Conservation (phyloP, 2,113 vertebrate species). For the Actenoides lindsayi region DNA sequence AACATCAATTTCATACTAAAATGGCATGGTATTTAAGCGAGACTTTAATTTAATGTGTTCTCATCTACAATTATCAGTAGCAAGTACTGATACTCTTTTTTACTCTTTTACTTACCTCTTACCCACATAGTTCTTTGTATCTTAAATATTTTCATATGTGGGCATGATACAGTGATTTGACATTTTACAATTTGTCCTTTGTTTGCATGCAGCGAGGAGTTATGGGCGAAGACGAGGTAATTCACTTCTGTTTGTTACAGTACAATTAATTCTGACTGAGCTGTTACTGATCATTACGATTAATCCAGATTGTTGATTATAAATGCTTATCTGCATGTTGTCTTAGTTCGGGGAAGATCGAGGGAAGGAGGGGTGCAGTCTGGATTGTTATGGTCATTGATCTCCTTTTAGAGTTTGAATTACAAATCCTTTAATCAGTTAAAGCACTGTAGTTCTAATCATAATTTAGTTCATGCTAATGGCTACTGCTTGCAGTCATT, state of each 20-base stretch:
- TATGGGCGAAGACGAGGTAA: slow-evolving; percentile 99
- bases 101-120: slow-evolving; percentile 12
- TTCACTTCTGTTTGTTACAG: slow-evolving; percentile 79
- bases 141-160: slow-evolving; percentile 62
- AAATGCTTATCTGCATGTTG: slow-evolving; percentile 26
- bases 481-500: background rate
- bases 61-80: background rate
- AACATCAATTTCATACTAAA: background rate
- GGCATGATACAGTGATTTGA: slow-evolving; percentile 72
- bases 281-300: slow-evolving; percentile 67
- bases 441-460: slow-evolving; percentile 50
- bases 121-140: slow-evolving; percentile 64
- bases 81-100: no score
- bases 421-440: slow-evolving; percentile 45
- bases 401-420: slow-evolving; percentile 12
- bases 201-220: slow-evolving; percentile 98
- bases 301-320: slow-evolving; percentile 53
- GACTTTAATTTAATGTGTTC: background rate
- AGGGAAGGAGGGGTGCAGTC: background rate
- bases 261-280: slow-evolving; percentile 71
- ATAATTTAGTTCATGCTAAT: background rate
- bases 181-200: slow-evolving; percentile 86
- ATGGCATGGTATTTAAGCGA: background rate
- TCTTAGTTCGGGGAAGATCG: slow-evolving; percentile 25
- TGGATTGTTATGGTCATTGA: slow-evolving; percentile 1